A percentile compares a stretch with the other conserved stretches of the same genome.
phyloP scores from a whole-genome alignment of 2,797 vertebrate species.

The Mycteria americana region DNA sequence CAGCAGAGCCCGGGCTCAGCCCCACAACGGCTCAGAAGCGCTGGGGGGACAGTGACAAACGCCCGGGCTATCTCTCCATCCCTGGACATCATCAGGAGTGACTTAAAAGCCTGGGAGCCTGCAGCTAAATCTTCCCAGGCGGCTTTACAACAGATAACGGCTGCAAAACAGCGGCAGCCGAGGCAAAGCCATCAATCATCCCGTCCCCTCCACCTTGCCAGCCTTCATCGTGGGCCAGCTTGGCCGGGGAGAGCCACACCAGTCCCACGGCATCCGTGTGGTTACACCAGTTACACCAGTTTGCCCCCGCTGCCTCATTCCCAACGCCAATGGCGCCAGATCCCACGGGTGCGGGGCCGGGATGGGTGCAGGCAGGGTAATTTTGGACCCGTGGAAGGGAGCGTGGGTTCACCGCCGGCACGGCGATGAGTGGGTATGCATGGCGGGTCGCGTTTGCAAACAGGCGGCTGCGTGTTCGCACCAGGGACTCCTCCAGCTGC shows the following conservation, averaged over 20 bases:
- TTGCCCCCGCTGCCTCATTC: background rate
- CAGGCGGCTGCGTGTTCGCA: rapidly evolving
- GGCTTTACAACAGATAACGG: slow-evolving; percentile 60
- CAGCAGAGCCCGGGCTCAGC: background rate
- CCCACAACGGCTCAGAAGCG: background rate
- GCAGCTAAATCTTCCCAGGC: slow-evolving; percentile 47
- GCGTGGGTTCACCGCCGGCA: rapidly evolving
- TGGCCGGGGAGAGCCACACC: background rate
- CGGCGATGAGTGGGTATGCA: rapidly evolving
- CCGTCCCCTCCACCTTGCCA: background rate
- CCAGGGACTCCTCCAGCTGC: background rate
- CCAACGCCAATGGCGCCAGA: background rate
- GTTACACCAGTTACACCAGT: background rate
- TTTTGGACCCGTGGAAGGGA: background rate
- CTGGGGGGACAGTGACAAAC: background rate
- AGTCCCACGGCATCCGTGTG: rapidly evolving
- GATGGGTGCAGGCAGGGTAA: background rate
- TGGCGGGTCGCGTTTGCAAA: background rate
- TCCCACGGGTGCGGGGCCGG: rapidly evolving
- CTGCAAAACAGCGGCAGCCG: background rate
- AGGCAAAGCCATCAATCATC: background rate
- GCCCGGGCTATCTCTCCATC: slow-evolving; percentile 16
- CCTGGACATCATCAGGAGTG: slow-evolving; percentile 52
- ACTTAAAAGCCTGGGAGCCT: slow-evolving; percentile 39
- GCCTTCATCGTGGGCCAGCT: background rate